Conservation (phyloP, 2,888 invertebrate genomes). For the Philereme transversata region DNA sequence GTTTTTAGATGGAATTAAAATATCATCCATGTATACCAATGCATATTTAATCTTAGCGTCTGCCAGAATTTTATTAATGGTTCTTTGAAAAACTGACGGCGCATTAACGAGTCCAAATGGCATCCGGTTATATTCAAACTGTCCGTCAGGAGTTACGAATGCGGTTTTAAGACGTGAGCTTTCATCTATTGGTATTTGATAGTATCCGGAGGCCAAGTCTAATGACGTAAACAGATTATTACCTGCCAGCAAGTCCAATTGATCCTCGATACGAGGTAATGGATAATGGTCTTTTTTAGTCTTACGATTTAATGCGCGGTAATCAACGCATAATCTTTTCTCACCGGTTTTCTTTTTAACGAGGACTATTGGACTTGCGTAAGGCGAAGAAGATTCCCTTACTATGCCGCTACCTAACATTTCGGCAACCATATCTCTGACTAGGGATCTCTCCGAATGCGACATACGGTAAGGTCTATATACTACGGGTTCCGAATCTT, state of each 20-base stretch:
- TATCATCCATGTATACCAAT: neutral
- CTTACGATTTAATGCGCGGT: neutral
- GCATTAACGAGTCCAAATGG: conserved; percentile 3
- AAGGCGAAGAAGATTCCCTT: neutral
- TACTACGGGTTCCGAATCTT: neutral
- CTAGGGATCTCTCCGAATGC: neutral
- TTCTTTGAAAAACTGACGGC: neutral
- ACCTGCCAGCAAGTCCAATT: neutral
- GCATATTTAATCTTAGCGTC: neutral
- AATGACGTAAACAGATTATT: neutral
- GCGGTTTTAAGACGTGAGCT: neutral
- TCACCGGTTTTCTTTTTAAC: neutral
- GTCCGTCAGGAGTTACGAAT: conserved; percentile 1
- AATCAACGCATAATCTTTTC: neutral
- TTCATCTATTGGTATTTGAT: neutral
- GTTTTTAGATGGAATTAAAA: neutral
- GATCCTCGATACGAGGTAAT: neutral
- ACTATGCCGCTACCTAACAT: neutral
- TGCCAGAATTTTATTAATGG: neutral
- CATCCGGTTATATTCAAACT: conserved; percentile 5
- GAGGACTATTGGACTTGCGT: neutral
- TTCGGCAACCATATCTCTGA: neutral
- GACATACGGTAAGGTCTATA: neutral
- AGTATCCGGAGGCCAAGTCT: neutral
- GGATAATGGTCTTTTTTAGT: neutral